phyloP scores from a whole-genome alignment of 2,113 vertebrate species.

The Halichoeres trimaculatus region DNA sequence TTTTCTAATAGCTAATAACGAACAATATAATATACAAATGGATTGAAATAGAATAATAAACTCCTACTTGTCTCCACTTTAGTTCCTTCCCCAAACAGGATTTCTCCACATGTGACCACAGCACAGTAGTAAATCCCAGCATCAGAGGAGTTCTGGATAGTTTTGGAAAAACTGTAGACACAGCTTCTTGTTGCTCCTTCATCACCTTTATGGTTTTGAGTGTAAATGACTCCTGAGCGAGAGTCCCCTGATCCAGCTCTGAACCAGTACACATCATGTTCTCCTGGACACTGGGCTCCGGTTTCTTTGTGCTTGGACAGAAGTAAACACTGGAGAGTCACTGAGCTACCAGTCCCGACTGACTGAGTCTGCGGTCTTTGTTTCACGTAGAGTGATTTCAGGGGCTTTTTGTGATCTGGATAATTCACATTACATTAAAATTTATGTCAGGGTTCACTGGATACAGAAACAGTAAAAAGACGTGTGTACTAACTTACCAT shows the following conservation, averaged over 20 bases:
- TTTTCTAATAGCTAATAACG: too few relatives aligned
- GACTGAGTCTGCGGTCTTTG: constrained; percentile 14
- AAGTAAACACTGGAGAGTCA: constrained; percentile 64
- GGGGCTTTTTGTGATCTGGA: background rate
- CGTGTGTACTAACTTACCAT: constrained; percentile 9
- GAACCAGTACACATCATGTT: constrained; percentile 51
- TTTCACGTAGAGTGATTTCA: background rate
- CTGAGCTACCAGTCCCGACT: constrained; percentile 1
- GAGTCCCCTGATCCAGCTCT: constrained; percentile 33
- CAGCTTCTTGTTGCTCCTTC: constrained; percentile 30
- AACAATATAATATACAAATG: too few relatives aligned
- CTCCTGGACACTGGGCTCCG: constrained; percentile 27
- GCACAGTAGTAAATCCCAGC: constrained; percentile 72
- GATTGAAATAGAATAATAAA: background rate
- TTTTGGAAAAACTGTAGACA: constrained; percentile 55
- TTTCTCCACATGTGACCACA: constrained; percentile 54
- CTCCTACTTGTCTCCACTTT: constrained; percentile 38
- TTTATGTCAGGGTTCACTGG: background rate
- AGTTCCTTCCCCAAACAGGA: constrained; percentile 63
- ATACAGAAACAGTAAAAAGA: background rate
- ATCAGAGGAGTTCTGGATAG: constrained; percentile 29
- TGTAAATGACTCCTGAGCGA: constrained; percentile 35
- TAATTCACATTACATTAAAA: background rate
- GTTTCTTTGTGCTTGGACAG: constrained; percentile 9
- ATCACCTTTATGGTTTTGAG: background rate